Conservation (phyloP, 2,113 vertebrate species). For the Apteryx mantelli region DNA sequence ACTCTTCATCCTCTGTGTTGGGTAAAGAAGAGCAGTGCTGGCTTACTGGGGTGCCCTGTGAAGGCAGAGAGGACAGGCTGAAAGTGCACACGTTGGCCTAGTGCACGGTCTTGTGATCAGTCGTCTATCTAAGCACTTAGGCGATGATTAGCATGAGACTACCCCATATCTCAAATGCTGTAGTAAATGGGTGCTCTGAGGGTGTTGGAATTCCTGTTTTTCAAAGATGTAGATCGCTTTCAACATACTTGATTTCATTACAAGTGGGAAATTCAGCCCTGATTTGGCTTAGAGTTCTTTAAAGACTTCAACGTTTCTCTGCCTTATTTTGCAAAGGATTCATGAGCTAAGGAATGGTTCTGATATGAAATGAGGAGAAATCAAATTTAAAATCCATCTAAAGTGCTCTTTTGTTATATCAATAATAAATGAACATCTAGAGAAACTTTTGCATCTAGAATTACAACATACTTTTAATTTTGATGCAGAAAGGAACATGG, state of each 20-base stretch:
- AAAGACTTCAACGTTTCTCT: neutral
- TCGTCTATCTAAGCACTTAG: neutral
- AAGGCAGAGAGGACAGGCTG: neutral
- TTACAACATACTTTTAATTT: neutral
- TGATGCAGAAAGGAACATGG: slow-evolving; percentile 27
- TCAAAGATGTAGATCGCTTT: neutral
- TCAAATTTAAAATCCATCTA: neutral
- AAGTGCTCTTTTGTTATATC: neutral
- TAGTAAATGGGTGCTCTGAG: neutral
- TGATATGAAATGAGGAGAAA: neutral
- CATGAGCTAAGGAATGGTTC: neutral
- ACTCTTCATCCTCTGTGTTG: neutral
- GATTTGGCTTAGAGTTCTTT: neutral
- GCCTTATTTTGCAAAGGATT: neutral
- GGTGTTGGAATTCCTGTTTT: neutral
- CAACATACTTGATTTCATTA: neutral
- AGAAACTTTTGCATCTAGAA: neutral
- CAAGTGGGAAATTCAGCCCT: neutral
- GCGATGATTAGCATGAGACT: neutral
- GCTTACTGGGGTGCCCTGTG: neutral
- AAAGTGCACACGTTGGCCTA: neutral
- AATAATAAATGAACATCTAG: neutral
- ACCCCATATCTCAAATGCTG: neutral
- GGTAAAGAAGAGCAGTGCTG: neutral
- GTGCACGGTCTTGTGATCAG: neutral